A percentile compares a stretch with the other conserved stretches of the same genome.
These are phyloP conservation scores for Antedon mediterranea DNA, from an alignment of 53 echinoderm and acorn worm genomes.

Conservation along the genomic window DNA sequence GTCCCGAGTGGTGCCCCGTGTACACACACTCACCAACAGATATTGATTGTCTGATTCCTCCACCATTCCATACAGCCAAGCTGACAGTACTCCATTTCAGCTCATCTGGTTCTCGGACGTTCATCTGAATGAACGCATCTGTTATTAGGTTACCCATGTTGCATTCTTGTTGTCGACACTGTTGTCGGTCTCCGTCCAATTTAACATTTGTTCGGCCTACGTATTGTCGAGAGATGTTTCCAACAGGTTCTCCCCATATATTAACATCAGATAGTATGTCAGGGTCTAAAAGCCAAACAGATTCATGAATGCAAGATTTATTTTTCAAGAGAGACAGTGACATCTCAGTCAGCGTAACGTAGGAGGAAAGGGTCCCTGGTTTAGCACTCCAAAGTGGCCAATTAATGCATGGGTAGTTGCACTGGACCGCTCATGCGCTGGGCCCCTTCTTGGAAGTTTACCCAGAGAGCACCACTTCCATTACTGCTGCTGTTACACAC, in stretches of 20 bases:
- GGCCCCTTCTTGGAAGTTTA: no score
- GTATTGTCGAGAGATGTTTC: constrained; percentile 24
- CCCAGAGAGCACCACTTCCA: no score
- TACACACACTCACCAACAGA: constrained; percentile 47
- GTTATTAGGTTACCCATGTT: constrained; percentile 77
- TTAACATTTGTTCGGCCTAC: constrained; percentile 47
- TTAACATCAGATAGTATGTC: constrained; percentile 29
- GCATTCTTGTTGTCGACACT: constrained; percentile 65
- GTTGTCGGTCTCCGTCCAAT: constrained; percentile 31
- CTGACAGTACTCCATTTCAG: constrained; percentile 71
- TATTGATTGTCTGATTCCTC: constrained; percentile 60
- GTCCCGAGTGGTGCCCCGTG: no score
- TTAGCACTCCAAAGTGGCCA: constrained; percentile 7
- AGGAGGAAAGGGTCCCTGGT: no score
- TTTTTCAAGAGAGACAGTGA: no score
- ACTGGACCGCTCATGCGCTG: no score
- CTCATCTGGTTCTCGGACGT: constrained; percentile 46
- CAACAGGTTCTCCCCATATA: constrained; percentile 33
- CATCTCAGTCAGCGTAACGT: no score
- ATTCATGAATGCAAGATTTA: not conserved
- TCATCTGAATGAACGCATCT: constrained; percentile 48
- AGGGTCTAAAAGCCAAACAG: constrained; percentile 18
- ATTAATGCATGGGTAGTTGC: constrained; percentile 7
- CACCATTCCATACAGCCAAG: constrained; percentile 56
- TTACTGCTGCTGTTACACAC: no score